A percentile compares a stretch with the other conserved stretches of the same genome.
These are phyloP conservation scores for Artibeus jamaicensis DNA, from an alignment of 2,797 vertebrate genomes.

Conservation along the genomic window DNA sequence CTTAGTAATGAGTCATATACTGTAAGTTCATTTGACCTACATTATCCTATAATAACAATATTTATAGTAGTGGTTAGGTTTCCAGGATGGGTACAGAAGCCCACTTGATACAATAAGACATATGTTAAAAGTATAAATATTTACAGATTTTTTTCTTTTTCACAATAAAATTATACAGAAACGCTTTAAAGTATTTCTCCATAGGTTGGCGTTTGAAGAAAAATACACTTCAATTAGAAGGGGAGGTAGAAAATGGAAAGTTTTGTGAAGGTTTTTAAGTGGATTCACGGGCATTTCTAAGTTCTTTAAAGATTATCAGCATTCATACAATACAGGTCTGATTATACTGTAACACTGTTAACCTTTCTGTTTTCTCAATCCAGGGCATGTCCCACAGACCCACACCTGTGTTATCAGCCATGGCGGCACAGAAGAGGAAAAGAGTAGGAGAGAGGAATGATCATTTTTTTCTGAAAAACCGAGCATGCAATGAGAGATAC, in stretches of 20 bases:
- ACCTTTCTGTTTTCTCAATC: not conserved
- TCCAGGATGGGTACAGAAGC: not conserved
- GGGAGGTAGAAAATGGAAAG: not conserved
- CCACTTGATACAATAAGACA: not conserved
- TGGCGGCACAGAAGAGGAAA: not conserved
- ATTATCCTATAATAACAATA: not conserved
- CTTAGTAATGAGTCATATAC: not conserved
- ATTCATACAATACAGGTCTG: not conserved
- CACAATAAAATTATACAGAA: slow-evolving; percentile 1
- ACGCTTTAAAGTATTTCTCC: not conserved
- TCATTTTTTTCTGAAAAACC: not conserved
- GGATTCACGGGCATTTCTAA: not conserved
- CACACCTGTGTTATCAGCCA: not conserved
- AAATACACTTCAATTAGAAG: not conserved
- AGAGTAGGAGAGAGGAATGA: not conserved
- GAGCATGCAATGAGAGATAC: not conserved
- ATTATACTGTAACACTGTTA: not conserved
- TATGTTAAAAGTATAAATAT: not conserved
- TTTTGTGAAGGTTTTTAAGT: not conserved
- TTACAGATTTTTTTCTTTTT: not conserved
- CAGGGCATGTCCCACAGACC: not conserved
- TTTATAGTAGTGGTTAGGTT: not conserved
- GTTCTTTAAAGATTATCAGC: not conserved
- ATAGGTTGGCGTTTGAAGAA: not conserved
- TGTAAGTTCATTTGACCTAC: not conserved